Evolutionary conservation across 2,888 invertebrate species (phyloP).

Genomic region (Masnerella sp.): DNA sequence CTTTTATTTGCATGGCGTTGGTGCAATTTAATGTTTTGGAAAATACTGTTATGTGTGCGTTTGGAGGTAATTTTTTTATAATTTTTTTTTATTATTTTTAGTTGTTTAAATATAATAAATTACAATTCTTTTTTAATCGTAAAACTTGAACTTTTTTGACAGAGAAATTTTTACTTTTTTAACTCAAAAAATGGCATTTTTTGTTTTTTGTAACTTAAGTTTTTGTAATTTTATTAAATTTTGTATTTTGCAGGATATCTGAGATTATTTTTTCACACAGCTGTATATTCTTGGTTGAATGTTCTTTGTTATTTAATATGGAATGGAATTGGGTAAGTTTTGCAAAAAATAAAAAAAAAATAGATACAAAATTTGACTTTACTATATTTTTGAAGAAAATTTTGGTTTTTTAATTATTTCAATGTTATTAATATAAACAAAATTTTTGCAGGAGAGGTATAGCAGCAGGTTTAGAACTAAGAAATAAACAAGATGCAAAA

Average conservation of each 20-base stretch:
- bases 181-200: background rate
- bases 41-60: constrained; percentile 2
- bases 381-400: too few relatives aligned
- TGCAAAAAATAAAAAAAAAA: too few relatives aligned
- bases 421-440: too few relatives aligned
- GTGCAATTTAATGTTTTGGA: constrained; percentile 2
- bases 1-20: constrained; percentile 25
- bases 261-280: constrained; percentile 10
- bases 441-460: constrained; percentile 5
- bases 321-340: constrained; percentile 23
- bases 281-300: constrained; percentile 10
- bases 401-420: too few relatives aligned
- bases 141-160: too few relatives aligned
- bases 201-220: background rate
- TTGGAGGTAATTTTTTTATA: constrained; percentile 5
- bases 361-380: too few relatives aligned
- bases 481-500: background rate
- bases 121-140: too few relatives aligned
- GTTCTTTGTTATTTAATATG: constrained; percentile 13
- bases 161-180: background rate
- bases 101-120: too few relatives aligned
- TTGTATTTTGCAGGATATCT: constrained; percentile 16
- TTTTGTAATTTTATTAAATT: background rate
- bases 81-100: constrained; percentile 1
- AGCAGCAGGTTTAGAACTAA: background rate